Evolutionary conservation across 2,113 vertebrate species (phyloP).

Genomic region (Oreotrochilus melanogaster): DNA sequence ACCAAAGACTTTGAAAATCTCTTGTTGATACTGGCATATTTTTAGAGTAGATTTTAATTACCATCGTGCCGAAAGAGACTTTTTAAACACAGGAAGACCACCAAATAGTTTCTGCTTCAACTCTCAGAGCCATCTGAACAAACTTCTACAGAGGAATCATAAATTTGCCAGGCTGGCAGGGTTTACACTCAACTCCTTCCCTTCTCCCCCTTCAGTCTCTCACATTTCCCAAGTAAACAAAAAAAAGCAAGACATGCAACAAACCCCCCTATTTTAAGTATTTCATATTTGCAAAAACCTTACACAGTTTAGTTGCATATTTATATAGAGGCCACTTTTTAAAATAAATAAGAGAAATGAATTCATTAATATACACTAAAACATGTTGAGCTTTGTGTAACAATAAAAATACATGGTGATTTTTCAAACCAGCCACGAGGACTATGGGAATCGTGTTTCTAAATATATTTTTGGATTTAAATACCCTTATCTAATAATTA

Average conservation of each 20-base stretch:
- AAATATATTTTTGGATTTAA: background rate
- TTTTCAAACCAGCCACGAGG: background rate
- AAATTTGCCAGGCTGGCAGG: background rate
- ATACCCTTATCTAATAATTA: background rate
- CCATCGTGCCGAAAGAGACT: background rate
- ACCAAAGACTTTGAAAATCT: background rate
- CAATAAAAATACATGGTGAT: background rate
- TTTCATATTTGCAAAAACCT: background rate
- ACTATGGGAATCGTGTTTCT: background rate
- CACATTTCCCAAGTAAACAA: background rate
- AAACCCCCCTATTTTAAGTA: background rate
- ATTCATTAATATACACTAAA: background rate
- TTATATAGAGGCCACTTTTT: background rate
- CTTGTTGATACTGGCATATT: background rate
- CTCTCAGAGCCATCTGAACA: background rate
- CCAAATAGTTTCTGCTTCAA: background rate
- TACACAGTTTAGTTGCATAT: background rate
- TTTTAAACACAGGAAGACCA: background rate
- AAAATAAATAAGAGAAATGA: background rate
- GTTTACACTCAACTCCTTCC: background rate
- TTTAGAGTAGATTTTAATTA: conserved; percentile 14
- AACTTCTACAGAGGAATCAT: background rate
- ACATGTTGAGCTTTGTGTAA: background rate
- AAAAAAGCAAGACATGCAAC: background rate
- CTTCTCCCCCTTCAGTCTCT: background rate